Evolutionary conservation across 2,888 invertebrate genomes (phyloP).

Genomic region (Drosophila quinaria): DNA sequence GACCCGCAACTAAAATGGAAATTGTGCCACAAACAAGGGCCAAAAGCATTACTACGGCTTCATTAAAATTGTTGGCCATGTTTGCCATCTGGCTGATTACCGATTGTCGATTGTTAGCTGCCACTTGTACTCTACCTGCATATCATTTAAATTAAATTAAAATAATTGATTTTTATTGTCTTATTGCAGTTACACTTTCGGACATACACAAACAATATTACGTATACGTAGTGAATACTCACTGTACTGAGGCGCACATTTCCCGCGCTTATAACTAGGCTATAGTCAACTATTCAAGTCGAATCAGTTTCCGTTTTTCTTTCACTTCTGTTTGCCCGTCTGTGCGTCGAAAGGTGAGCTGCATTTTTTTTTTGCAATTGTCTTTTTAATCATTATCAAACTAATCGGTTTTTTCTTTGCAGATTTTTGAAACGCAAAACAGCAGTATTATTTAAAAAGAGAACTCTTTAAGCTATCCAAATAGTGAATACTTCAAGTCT

Average conservation of each 20-base stretch:
- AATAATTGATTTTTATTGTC: conserved; percentile 73
- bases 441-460: conserved; percentile 66
- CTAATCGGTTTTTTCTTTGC: conserved; percentile 27
- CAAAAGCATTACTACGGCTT: conserved; percentile 60
- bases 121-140: conserved; percentile 22
- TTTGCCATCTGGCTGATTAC: conserved; percentile 12
- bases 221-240: conserved; percentile 47
- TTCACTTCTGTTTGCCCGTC: conserved; percentile 45
- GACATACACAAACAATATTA: conserved; percentile 39
- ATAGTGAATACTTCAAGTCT: conserved; percentile 27
- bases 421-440: conserved; percentile 54
- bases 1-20: conserved; percentile 31
- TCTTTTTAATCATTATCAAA: background rate
- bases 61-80: conserved; percentile 60
- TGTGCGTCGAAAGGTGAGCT: conserved; percentile 23
- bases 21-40: conserved; percentile 28
- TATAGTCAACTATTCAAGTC: conserved; percentile 36
- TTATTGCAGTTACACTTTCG: conserved; percentile 69
- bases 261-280: conserved; percentile 61
- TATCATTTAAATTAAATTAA: conserved; percentile 76
- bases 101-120: conserved; percentile 1
- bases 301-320: conserved; percentile 34
- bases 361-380: background rate
- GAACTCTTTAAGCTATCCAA: conserved; percentile 29
- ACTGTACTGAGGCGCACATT: conserved; percentile 19